Base-by-base conservation (phyloP, 2,797 vertebrate species). In the Esox lucius region DNA sequence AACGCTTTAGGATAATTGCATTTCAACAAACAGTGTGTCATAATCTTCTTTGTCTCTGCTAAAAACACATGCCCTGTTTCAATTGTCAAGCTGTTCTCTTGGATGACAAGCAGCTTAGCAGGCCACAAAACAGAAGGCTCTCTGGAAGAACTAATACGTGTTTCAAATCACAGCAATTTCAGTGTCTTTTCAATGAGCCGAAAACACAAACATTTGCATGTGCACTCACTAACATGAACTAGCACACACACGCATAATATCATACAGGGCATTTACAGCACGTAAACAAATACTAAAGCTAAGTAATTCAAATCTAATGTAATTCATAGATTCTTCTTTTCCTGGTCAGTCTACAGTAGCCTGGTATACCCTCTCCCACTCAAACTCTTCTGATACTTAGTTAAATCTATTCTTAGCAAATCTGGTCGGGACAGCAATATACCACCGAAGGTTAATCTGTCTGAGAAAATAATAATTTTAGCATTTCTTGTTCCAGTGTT, bases 381-480 rank as follows among this genome's bases (percentile, higher is more conserved):
- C n/a, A 73, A 73, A 69, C 64, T 33, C 19, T 51, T 70, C 69
- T 46, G 64, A 75, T 78, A 77, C 73, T 65, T 26, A 24, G 73
- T 72, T 72, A 71, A 81, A 78, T 79, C 64, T 79, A 76, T 82
- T 83, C 79, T 81, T 72, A 62, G 81, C 71, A 59, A 78, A 83
- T 78, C 79, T 46, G 72, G 73, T 83, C 72, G 73, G 68, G 65
- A 84, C 65, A 73, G 73, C 46, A 64, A 66, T 62, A 75, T 80
- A 76, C 73, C 77, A 76, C 78, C 71, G 71, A 81, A 86, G 75
- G 77, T 86, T 86, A 82, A 85, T 84, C 81, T 77, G 71, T 77
- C 71, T 75, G 81, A 84, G 80, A 85, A 86, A 84, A 87, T 81
- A 82, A 81, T 86, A 61, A 79, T 83, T 87, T 78, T 70, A 75